Evolutionary conservation across 2,797 vertebrate genomes (phyloP).

Genomic region (Rhincodon typus): DNA sequence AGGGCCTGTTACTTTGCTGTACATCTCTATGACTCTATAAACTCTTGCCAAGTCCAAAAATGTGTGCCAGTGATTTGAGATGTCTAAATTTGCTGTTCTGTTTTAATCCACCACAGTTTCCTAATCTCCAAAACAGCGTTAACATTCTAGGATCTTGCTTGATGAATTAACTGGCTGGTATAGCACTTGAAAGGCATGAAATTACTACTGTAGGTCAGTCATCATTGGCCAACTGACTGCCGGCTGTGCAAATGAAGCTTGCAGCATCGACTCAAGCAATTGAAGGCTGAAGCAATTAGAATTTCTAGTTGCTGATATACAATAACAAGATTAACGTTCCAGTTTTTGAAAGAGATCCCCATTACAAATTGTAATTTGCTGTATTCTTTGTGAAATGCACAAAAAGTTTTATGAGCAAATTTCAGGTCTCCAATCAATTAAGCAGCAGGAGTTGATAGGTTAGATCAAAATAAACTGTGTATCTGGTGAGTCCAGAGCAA

Average conservation of each 20-base stretch:
- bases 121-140: not conserved
- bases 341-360: not conserved
- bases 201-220: not conserved
- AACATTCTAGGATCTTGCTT: not conserved
- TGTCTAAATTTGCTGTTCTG: not conserved
- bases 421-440: conserved; percentile 5
- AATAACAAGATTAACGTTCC: not conserved
- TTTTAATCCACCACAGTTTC: not conserved
- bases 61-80: not conserved
- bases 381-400: not conserved
- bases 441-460: not conserved
- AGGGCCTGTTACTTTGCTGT: too few species aligned
- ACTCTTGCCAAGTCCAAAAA: not conserved
- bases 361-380: not conserved
- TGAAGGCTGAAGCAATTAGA: not conserved
- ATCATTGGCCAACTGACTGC: not conserved
- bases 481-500: too few species aligned
- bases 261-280: not conserved
- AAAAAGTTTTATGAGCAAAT: not conserved
- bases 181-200: not conserved
- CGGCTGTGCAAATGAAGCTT: not conserved
- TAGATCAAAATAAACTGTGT: too few species aligned
- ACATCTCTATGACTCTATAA: too few species aligned
- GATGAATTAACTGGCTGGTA: not conserved
- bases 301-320: not conserved